Base-by-base conservation (phyloP, 2,888 invertebrate species). In the Eustalomyia histrio region DNA sequence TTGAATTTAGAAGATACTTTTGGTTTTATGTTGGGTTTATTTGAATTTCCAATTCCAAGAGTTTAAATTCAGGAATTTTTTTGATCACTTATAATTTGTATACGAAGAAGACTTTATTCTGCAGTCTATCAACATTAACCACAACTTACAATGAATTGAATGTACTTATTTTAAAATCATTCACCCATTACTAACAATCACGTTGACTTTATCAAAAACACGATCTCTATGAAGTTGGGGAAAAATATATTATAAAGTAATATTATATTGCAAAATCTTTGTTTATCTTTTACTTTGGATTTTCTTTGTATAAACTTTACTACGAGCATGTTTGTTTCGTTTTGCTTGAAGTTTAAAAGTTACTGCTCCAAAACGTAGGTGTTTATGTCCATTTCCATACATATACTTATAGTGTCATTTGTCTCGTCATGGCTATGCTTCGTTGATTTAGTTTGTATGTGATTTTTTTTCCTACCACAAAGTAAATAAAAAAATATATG, bases 351-450 rank as follows among this genome's bases (percentile, higher is more conserved):
- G 47, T 47, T 33, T 43, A 29, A 72, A 64, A 63, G 55, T 47
- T 18, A 57, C 3, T 55, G 63, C 72, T 43, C 47, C 63, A 64
- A 72, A 55, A 43, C 43, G 72, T 72, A 72, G 63, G 72, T 72
- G 63, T 55, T 64, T 58, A 16, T 47, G 64, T 73, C 64, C 55
- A 57, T 64, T 73, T 73, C 63, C 18, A 55, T 63, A 63, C n/a
- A 6, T 55, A 24, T 55, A 55, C 55, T 65, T 74, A 52, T 39
- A 64, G 74, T 75, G 79, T 74, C 79, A 79, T 74, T 75, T 79
- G 65, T 74, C 64, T 71, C 65, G 69, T 79, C 74, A 74, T 75
- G 29, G 79, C 69, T 65, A 65, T 71, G 69, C 69, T 74, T 52
- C 53, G 67, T 64, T 68, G 53, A 21, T 39, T 72, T 6, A 29